Evolutionary conservation across 2,797 vertebrate genomes (phyloP).

Genomic region (Anisognathus igniventris): DNA sequence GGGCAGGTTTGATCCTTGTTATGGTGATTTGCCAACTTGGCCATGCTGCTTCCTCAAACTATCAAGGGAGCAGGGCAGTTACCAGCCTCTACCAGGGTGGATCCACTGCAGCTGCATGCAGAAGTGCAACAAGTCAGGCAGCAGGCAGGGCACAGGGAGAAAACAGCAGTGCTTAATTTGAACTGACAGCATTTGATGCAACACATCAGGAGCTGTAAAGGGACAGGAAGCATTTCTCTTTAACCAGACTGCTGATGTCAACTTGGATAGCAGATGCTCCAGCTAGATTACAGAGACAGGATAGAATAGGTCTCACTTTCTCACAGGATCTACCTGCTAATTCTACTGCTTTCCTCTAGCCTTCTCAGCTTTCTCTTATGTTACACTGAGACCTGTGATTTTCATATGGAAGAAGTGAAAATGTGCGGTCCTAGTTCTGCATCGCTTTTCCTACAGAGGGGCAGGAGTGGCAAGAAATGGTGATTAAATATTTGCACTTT

Average conservation of each 20-base stretch:
- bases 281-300: background rate
- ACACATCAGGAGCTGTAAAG: background rate
- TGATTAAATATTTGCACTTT: background rate
- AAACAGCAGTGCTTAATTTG: background rate
- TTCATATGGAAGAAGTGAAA: background rate
- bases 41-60: background rate
- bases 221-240: background rate
- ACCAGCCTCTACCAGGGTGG: background rate
- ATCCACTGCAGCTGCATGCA: background rate
- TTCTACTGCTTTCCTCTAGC: background rate
- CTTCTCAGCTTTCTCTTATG: background rate
- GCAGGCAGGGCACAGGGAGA: background rate
- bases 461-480: background rate
- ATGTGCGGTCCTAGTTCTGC: background rate
- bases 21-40: background rate
- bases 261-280: background rate
- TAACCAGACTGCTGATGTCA: background rate
- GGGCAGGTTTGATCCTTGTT: background rate
- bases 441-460: background rate
- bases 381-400: background rate
- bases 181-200: background rate
- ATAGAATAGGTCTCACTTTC: background rate
- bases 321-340: background rate
- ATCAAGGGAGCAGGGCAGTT: background rate
- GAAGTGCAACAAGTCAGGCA: background rate